Conservation (phyloP, 2,113 vertebrate genomes). For the Caracal caracal region DNA sequence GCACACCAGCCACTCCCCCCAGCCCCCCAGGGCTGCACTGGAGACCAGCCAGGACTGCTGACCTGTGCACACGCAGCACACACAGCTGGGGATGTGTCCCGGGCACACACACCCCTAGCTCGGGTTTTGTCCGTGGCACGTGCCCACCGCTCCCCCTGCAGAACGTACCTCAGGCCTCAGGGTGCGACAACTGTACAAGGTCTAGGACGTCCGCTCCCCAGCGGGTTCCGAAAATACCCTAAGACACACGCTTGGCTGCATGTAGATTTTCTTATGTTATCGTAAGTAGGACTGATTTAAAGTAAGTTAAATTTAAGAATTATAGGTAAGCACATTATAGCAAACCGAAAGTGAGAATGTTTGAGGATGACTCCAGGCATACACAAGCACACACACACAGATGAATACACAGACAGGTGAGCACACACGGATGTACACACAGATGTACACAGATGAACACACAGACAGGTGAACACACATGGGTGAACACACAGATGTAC, state of each 20-base stretch:
- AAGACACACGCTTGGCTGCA: not conserved
- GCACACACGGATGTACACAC: no score
- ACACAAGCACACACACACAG: fast-evolving
- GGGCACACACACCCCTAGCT: no score
- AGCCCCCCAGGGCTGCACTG: fast-evolving
- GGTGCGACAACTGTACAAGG: no score
- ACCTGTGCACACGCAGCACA: no score
- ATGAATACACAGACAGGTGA: no score
- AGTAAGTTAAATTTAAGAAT: not conserved
- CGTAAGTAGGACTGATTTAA: not conserved
- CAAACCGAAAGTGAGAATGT: not conserved
- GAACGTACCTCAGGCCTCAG: not conserved
- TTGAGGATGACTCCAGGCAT: not conserved
- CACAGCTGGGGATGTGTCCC: no score
- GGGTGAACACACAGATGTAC: no score
- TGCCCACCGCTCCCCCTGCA: not conserved
- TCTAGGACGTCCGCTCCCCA: not conserved
- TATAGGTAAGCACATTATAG: not conserved
- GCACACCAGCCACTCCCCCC: not conserved
- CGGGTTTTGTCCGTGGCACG: not conserved
- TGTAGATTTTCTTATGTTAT: not conserved
- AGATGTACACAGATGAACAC: not conserved
- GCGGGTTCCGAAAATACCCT: not conserved
- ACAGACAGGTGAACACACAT: no score
- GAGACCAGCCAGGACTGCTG: not conserved